phyloP scores from a whole-genome alignment of 1,140 invertebrate species.

The Apis dorsata region DNA sequence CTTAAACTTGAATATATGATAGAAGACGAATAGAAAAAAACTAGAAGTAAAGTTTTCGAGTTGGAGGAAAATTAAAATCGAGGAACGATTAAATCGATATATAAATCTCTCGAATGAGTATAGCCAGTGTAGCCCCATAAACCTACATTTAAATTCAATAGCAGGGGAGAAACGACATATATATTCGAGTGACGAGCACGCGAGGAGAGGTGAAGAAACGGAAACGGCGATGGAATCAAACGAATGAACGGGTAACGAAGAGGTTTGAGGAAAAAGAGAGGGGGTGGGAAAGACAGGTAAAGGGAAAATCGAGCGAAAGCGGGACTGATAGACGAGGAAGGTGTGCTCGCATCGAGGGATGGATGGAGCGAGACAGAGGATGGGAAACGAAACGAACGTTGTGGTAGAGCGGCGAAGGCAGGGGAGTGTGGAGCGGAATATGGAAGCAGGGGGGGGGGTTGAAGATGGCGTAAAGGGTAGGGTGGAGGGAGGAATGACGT shows the following conservation, averaged over 20 bases:
- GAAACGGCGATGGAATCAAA: not conserved
- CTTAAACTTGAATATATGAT: too few species aligned
- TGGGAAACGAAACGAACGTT: conserved; percentile 10
- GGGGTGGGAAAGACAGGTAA: conserved; percentile 7
- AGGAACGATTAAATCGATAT: conserved; percentile 19
- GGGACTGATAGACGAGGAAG: not conserved
- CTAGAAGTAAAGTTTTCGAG: not conserved
- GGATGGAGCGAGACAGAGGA: conserved; percentile 3
- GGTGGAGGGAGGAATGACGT: conserved; percentile 68
- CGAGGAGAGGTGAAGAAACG: not conserved
- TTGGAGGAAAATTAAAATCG: conserved; percentile 24
- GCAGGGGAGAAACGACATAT: conserved; percentile 6
- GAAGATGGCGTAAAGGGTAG: conserved; percentile 23
- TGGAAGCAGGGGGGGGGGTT: not conserved
- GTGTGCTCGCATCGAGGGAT: not conserved
- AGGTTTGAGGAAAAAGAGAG: conserved; percentile 20
- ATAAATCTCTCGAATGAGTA: not conserved
- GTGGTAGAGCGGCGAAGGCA: conserved; percentile 21
- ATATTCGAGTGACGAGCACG: not conserved
- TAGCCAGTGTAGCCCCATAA: conserved; percentile 22
- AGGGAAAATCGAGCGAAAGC: not conserved
- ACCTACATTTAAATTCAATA: conserved; percentile 45
- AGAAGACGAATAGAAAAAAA: not conserved
- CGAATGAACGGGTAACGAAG: conserved; percentile 6
- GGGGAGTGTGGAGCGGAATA: not conserved